phyloP scores from a whole-genome alignment of 2,797 vertebrate genomes.

The Carduelis carduelis region DNA sequence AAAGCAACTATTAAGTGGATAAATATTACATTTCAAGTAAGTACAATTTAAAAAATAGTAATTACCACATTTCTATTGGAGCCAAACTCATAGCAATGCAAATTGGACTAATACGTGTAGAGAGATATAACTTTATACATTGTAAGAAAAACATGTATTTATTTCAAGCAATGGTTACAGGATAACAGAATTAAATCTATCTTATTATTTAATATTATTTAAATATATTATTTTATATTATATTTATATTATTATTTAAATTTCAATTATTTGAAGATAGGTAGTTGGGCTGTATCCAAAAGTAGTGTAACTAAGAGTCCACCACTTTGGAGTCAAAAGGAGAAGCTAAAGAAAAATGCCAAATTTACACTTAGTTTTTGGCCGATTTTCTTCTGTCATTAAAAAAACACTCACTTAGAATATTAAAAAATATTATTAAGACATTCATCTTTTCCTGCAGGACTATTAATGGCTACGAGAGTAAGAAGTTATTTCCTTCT shows the following conservation, averaged over 20 bases:
- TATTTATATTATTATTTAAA: not conserved
- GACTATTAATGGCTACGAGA: not conserved
- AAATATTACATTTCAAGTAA: not conserved
- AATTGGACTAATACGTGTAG: not conserved
- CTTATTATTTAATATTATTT: not conserved
- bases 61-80: not conserved
- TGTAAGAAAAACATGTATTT: not conserved
- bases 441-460: not conserved
- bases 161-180: not conserved
- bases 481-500: not conserved
- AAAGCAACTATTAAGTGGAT: not conserved
- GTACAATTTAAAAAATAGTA: not conserved
- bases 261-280: not conserved
- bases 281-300: not conserved
- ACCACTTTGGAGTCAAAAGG: not conserved
- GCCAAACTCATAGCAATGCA: not conserved
- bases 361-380: not conserved
- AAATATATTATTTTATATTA: not conserved
- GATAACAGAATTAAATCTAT: not conserved
- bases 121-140: not conserved
- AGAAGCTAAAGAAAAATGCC: not conserved
- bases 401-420: not conserved
- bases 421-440: not conserved
- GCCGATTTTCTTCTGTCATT: not conserved
- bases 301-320: not conserved